Evolutionary conservation across 1,140 invertebrate genomes (phyloP), one percentile per base, ranked within the genome.

Genomic region (Arion vulgaris): DNA sequence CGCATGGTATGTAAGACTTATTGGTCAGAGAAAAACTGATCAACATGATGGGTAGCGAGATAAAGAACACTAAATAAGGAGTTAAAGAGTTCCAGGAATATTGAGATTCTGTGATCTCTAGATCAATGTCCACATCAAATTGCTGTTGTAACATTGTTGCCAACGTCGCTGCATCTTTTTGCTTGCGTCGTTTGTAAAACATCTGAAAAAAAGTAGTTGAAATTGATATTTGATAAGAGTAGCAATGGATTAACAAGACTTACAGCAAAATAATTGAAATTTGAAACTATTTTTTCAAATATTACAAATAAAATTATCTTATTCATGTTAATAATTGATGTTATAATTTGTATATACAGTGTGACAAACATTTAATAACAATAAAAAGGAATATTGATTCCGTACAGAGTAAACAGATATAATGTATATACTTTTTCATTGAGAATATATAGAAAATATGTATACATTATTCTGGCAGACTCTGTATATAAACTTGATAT

Each of bases 31-130:
- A 96, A 90, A 96, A 96, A 0, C 96, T 93, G 45, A 96, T 93
- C 26, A 97, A 92, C 92, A 96, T 96, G 0, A 95, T 86, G 2
- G 96, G 93, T 15, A 97, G 91, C 0, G 95, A 94, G 28, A 95
- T 87, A 87, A 97, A 97, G 91, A 95, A 97, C 57, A 96, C 94
- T 41, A 95, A 92, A 86, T 96, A 97, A 0, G 96, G 96, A 66
- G 95, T 95, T 36, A 97, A 91, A 87, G 96, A 96, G 86, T 96
- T 97, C 39, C 94, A 93, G n/a, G 96, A 95, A 85, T 96, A 96
- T 69, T 95, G 94, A 89, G 95, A 95, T 84, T 96, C 95, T 0
- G 96, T 96, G 84, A 96, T 95, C 17, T 96, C 94, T 0, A 96
- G 93, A 87, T 96, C 87, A 38, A 91, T 86, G 34, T 86, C 87